Evolutionary conservation across 2,888 invertebrate genomes (phyloP), one percentile per base, ranked within the genome.

Genomic region (Mesopsocus fuscifrons): DNA sequence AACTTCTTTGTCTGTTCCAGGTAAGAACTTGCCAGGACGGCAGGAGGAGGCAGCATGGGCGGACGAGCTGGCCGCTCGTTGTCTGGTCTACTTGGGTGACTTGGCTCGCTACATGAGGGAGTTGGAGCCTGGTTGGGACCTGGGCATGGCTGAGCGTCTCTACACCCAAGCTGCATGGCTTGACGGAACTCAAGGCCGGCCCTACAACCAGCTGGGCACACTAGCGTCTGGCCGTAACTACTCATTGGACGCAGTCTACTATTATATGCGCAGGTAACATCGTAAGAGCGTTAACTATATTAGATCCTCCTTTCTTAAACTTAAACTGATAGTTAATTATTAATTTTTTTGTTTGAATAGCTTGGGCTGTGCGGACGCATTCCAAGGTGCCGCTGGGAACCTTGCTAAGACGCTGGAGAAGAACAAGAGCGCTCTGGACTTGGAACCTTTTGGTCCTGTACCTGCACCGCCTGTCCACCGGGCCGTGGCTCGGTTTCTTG

Each of bases 151-250:
- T 22, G 75, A 78, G 44, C 72, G 85, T 45, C 92, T 85, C 59
- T 94, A 94, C 60, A 72, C 77, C 48, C 79, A 83, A 65, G 87
- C 88, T 31, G 72, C 82, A 48, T 72, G 74, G 48, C 67, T 80
- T 46, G 79, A 82, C 58, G 74, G 79, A 40, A 71, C 74, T 21
- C 72, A 74, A 57, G 92, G 92, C 38, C 87, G 89, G 81, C 88
- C 94, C 2, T 83, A 87, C 57, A 94, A 95, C 64, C 94, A 94
- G 62, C 67, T 95, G 51, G 94, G 91, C 1, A 92, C 89, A 15
- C 62, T 95, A 42, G 77, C 77, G 46, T 76, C 80, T 51, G 77
- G 73, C 41, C 75, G 71, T 54, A 85, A 85, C 60, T 77, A 78
- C 57, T 80, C 81, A 54, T 65, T 91, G 46, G 87, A 91, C 60